Conservation (phyloP, 2,113 vertebrate species). For the Noctilio leporinus region DNA sequence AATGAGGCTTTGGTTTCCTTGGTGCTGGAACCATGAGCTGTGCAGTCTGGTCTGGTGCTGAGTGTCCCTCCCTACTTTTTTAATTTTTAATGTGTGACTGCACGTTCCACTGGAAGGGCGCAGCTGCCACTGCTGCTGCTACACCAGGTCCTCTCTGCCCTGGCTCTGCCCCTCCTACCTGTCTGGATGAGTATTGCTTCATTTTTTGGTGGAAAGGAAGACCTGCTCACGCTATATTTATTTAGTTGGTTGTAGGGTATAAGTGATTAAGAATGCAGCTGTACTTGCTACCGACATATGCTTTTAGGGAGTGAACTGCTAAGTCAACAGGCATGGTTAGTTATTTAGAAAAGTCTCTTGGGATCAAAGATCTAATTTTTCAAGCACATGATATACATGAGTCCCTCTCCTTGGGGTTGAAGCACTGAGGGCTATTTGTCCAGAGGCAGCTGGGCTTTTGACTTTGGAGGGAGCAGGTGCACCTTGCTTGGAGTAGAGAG, state of each 20-base stretch:
- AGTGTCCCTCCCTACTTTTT: too few species aligned
- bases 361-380: conserved; percentile 35
- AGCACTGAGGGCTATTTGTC: background rate
- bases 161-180: too few species aligned
- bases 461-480: background rate
- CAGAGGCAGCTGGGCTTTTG: background rate
- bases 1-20: too few species aligned
- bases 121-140: too few species aligned
- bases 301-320: conserved; percentile 51
- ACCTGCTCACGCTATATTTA: conserved; percentile 65
- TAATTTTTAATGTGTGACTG: too few species aligned
- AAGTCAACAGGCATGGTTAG: conserved; percentile 19
- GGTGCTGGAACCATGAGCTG: too few species aligned
- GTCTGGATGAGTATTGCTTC: too few species aligned
- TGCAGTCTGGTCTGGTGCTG: too few species aligned
- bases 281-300: conserved; percentile 58
- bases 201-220: too few species aligned
- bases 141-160: too few species aligned
- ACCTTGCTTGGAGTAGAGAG: conserved; percentile 15
- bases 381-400: background rate
- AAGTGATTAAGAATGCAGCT: conserved; percentile 65
- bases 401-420: background rate
- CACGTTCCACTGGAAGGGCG: too few species aligned
- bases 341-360: conserved; percentile 30
- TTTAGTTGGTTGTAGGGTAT: conserved; percentile 64